Conservation (phyloP, 64 coral and sea anemone genomes). For the Montipora sp. region DNA sequence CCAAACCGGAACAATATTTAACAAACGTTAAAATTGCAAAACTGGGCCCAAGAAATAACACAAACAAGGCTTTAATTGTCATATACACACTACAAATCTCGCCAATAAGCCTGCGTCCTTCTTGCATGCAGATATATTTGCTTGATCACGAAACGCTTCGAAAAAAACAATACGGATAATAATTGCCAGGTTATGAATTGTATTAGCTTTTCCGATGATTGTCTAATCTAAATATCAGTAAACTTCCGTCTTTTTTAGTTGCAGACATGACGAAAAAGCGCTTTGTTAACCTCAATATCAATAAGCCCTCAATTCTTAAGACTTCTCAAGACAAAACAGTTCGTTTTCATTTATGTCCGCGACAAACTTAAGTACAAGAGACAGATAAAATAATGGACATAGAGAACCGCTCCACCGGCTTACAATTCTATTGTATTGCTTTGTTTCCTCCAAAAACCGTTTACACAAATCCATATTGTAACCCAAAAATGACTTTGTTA, state of each 20-base stretch:
- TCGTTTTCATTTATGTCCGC: neutral
- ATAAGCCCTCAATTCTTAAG: neutral
- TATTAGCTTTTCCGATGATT: constrained; percentile 20
- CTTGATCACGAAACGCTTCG: neutral
- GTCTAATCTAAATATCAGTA: neutral
- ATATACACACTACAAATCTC: neutral
- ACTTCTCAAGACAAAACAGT: neutral
- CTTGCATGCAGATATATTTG: neutral
- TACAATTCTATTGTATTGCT: neutral
- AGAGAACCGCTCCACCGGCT: neutral
- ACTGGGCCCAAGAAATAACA: no score
- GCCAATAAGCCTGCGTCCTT: neutral
- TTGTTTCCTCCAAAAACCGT: neutral
- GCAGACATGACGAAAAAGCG: neutral
- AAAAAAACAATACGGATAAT: neutral
- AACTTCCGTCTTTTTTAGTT: neutral
- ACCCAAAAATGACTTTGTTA: neutral
- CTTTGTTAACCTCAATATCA: neutral
- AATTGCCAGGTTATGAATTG: neutral
- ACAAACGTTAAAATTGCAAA: neutral
- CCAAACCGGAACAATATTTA: neutral
- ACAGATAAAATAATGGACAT: no score
- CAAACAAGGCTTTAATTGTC: neutral
- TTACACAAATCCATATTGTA: neutral
- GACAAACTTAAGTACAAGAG: neutral